Percentiles rank a stretch among this genome's conserved stretches.
Conservation (phyloP, 2,797 vertebrate species). For the Saguinus oedipus region DNA sequence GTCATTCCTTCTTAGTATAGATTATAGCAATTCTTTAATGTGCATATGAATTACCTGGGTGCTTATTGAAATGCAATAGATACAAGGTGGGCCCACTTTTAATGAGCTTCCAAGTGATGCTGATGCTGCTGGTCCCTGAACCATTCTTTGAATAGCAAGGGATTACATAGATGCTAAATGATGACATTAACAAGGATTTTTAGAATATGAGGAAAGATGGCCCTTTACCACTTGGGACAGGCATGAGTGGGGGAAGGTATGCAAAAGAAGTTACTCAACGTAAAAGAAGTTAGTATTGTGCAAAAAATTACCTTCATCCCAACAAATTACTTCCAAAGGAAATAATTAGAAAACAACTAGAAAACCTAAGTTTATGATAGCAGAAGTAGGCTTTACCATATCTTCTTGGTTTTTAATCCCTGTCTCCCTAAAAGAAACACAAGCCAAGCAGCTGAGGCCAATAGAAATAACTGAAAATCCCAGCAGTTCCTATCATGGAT, state of each 20-base stretch:
- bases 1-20: not conserved
- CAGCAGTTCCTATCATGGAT: not conserved
- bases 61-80: not conserved
- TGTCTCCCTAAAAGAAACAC: not conserved
- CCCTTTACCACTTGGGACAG: not conserved
- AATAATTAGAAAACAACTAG: conserved; percentile 37
- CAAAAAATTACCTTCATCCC: conserved; percentile 6
- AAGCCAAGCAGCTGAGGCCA: not conserved
- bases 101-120: not conserved
- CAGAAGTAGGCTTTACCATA: not conserved
- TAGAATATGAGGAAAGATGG: not conserved
- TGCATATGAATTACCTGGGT: not conserved
- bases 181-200: not conserved
- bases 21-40: not conserved
- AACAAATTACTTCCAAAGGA: conserved; percentile 24
- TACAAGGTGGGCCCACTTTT: not conserved
- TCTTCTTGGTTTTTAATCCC: not conserved
- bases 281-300: conserved; percentile 16
- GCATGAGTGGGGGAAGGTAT: not conserved
- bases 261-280: not conserved
- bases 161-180: not conserved
- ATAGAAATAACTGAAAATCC: not conserved
- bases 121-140: not conserved
- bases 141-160: not conserved
- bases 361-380: not conserved